phyloP scores from a whole-genome alignment of 2,797 vertebrate species.

The Scolopax bukidnonensis region DNA sequence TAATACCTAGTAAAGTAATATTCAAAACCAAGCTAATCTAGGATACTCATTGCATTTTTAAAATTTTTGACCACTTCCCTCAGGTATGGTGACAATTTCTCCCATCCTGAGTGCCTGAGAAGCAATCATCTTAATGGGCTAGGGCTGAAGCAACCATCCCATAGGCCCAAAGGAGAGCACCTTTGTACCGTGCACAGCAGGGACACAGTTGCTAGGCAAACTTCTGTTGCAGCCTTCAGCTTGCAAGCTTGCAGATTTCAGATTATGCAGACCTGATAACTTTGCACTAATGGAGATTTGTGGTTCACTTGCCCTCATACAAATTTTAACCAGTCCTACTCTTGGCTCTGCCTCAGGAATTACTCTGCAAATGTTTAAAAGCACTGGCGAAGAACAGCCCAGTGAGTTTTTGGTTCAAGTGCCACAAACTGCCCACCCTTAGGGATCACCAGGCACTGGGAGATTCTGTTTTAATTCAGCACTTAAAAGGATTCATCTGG shows the following conservation, averaged over 20 bases:
- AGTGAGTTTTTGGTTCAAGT: neutral
- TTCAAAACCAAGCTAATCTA: neutral
- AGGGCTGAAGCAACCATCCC: neutral
- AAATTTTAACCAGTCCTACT: neutral
- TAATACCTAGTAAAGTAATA: neutral
- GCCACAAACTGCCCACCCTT: neutral
- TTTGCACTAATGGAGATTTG: neutral
- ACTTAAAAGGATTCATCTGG: neutral
- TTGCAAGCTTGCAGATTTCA: conserved; percentile 13
- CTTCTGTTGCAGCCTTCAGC: neutral
- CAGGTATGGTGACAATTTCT: neutral
- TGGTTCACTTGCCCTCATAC: neutral
- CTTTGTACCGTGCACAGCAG: neutral
- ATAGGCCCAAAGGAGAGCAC: neutral
- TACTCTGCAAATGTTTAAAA: neutral
- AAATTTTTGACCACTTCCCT: neutral
- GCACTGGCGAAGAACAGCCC: neutral
- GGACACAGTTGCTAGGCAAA: neutral
- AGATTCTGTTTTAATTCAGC: neutral
- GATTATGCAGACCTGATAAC: neutral
- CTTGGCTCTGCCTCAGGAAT: neutral
- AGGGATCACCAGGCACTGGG: neutral
- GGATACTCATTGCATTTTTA: neutral
- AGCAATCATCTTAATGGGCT: neutral
- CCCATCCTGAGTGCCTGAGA: neutral